Evolutionary conservation across 2,888 invertebrate genomes (phyloP), one percentile per base, ranked within the genome.

Genomic region (Nymphalis polychloros): DNA sequence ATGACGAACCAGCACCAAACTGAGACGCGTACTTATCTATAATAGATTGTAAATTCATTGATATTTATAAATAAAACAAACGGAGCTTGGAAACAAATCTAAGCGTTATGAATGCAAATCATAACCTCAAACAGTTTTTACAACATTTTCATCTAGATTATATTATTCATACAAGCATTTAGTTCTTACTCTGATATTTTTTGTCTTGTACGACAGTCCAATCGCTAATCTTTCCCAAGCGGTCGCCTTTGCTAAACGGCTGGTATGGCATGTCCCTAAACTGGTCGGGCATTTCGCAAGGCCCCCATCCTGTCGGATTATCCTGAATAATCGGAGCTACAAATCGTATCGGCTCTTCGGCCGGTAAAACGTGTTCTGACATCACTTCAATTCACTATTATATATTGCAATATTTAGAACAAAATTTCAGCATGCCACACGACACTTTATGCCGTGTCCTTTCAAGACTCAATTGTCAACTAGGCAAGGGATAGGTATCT

Each of bases 221-320:
- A 86, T 99, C 99, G 81, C 99, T 98, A 79, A 99, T 99, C 94
- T 99, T 99, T 78, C 99, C 99, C 75, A 99, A 94, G 78, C 99
- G 96, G 89, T 99, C 99, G 72, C 98, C 98, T 93, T 99, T 99
- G 77, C 99, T 98, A 88, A 99, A 99, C 52, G 99, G 99, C 91
- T 99, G 99, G 90, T 99, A 99, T 13, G 99, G 99, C 95, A 98
- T 97, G 89, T 98, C 98, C 83, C 96, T 96, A 89, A 98, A 98
- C 82, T 97, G 97, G 70, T 97, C 97, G 64, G 98, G 98, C 89
- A 98, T 94, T 87, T 97, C 97, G 90, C 96, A 97, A 57, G 99
- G 99, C 17, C 99, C 99, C 99, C 99, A 99, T 84, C 99, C 99
- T 75, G 94, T 95, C 2, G 96, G 95, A 88, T 98, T 97, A 79